Conservation (phyloP, 2,113 vertebrate genomes). For the Atrichornis clamosus region DNA sequence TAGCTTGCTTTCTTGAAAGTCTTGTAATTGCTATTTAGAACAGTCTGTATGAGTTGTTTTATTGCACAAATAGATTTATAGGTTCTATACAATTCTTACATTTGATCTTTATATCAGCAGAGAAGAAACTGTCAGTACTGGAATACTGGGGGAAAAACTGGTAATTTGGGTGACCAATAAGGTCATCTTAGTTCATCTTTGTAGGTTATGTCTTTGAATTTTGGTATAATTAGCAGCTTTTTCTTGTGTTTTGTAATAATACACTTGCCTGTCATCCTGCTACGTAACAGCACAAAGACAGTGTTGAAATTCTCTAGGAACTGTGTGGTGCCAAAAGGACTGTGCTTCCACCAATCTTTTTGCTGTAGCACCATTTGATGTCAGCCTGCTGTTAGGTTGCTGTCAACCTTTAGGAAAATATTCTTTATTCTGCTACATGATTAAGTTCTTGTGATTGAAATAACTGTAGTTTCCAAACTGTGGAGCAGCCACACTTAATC, state of each 20-base stretch:
- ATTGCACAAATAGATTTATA: not conserved
- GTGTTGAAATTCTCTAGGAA: not conserved
- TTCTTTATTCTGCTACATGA: not conserved
- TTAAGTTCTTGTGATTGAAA: not conserved
- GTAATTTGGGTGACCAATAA: not conserved
- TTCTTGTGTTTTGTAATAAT: not conserved
- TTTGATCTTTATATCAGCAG: not conserved
- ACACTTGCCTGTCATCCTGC: not conserved
- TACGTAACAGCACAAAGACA: rapidly evolving
- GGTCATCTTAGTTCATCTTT: not conserved
- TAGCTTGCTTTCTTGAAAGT: not conserved
- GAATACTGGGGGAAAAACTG: not conserved
- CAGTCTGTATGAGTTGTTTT: not conserved
- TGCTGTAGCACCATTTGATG: not conserved
- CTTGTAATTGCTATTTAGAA: not conserved
- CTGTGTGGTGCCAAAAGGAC: not conserved
- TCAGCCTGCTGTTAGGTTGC: not conserved
- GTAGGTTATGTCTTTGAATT: not conserved
- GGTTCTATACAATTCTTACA: not conserved
- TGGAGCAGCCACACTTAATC: not conserved
- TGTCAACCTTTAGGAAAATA: not conserved
- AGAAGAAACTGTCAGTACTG: not conserved
- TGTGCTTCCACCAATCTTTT: not conserved
- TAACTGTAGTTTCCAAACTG: not conserved
- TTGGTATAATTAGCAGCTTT: not conserved